phyloP scores from a whole-genome alignment of 2,797 vertebrate genomes.

The Platalea minor region DNA sequence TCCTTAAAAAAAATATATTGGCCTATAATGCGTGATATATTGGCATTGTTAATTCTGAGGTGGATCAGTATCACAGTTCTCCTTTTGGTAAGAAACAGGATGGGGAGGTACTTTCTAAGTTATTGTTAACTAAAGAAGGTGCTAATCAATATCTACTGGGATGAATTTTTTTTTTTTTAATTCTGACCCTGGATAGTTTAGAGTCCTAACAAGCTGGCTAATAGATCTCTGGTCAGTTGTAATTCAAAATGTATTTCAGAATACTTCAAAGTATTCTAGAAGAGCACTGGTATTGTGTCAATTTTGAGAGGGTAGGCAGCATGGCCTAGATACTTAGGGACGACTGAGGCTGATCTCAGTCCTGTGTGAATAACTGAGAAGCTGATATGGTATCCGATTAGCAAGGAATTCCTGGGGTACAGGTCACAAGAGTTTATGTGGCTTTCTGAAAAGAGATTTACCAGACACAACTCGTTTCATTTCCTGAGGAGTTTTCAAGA shows the following conservation, averaged over 20 bases:
- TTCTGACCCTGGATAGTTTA: neutral
- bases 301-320: neutral
- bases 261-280: neutral
- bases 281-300: neutral
- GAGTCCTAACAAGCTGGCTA: neutral
- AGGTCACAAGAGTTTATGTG: neutral
- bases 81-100: neutral
- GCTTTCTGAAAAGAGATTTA: neutral
- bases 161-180: neutral
- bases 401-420: neutral
- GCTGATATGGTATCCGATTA: neutral
- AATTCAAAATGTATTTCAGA: neutral
- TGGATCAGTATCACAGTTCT: neutral
- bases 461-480: neutral
- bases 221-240: neutral
- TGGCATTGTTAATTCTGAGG: neutral
- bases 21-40: neutral
- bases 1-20: neutral
- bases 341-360: neutral
- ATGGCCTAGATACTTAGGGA: neutral
- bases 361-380: neutral
- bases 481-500: neutral
- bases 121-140: neutral
- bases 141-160: neutral
- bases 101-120: neutral